These are phyloP conservation scores for Benthosema pterotum DNA, from an alignment of 2,797 vertebrate genomes.

Conservation along the genomic window DNA sequence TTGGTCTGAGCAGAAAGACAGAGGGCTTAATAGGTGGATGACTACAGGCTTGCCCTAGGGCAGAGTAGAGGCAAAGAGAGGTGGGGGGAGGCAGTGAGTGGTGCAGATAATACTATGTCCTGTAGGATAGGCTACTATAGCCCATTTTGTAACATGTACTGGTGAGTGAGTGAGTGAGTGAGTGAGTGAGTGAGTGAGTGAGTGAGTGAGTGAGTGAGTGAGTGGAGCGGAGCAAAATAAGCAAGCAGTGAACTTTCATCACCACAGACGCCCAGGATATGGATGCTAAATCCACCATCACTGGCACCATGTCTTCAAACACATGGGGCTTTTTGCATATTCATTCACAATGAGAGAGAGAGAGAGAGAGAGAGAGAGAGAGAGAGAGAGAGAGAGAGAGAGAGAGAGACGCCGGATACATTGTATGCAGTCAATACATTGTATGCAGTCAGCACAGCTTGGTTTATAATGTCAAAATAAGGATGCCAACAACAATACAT, in stretches of 20 bases:
- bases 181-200: constrained; percentile 4
- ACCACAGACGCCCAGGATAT: constrained; percentile 58
- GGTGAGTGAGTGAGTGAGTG: too few species aligned
- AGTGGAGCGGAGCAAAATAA: background rate
- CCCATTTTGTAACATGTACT: too few species aligned
- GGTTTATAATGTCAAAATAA: too few species aligned
- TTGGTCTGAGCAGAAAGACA: constrained; percentile 22
- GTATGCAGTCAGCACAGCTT: too few species aligned
- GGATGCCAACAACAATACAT: background rate
- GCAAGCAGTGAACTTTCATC: constrained; percentile 67
- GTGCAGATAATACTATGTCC: too few species aligned
- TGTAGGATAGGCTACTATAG: too few species aligned
- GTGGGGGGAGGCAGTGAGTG: too few species aligned
- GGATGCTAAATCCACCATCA: constrained; percentile 60
- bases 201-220: constrained; percentile 27
- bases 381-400: too few species aligned
- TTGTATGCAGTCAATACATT: too few species aligned
- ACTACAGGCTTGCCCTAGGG: constrained; percentile 64
- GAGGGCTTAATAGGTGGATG: constrained; percentile 44
- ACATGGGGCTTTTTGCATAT: constrained; percentile 39
- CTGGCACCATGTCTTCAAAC: constrained; percentile 52
- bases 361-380: too few species aligned
- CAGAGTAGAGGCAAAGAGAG: background rate
- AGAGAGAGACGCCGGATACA: too few species aligned
- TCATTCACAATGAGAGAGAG: too few species aligned